phyloP scores from a whole-genome alignment of 2,797 vertebrate genomes.

The Erethizon dorsatum region DNA sequence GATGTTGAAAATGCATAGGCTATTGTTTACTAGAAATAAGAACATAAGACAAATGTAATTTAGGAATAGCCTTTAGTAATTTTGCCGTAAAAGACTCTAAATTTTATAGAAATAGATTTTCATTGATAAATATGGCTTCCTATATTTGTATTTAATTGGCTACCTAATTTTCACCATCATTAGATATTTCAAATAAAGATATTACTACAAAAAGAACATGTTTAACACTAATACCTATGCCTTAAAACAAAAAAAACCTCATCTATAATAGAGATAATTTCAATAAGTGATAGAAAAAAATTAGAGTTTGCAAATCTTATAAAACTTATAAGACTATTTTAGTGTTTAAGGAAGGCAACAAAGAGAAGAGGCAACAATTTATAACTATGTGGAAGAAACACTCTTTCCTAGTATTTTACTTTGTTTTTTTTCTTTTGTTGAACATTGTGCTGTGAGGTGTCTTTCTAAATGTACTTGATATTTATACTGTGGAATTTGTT shows the following conservation, averaged over 20 bases:
- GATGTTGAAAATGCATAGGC: constrained; percentile 1
- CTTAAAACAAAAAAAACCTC: neutral
- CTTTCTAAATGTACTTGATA: neutral
- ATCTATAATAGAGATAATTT: neutral
- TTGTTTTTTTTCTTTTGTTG: neutral
- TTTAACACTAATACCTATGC: neutral
- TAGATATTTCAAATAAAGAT: neutral
- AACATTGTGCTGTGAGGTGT: neutral
- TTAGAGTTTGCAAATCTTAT: neutral
- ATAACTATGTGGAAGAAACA: neutral
- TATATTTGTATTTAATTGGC: neutral
- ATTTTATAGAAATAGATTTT: neutral
- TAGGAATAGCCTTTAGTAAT: neutral
- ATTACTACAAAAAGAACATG: neutral
- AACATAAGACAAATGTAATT: neutral
- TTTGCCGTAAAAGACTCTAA: neutral
- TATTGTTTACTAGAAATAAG: neutral
- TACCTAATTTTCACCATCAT: neutral
- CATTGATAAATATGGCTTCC: neutral
- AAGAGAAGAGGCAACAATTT: neutral
- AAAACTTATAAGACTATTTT: neutral
- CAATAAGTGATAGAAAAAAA: neutral
- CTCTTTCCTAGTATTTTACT: neutral
- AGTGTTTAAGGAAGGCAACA: neutral
- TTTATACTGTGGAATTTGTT: neutral